phyloP scores from a whole-genome alignment of 2,797 vertebrate genomes.

The Sphenodon punctatus region DNA sequence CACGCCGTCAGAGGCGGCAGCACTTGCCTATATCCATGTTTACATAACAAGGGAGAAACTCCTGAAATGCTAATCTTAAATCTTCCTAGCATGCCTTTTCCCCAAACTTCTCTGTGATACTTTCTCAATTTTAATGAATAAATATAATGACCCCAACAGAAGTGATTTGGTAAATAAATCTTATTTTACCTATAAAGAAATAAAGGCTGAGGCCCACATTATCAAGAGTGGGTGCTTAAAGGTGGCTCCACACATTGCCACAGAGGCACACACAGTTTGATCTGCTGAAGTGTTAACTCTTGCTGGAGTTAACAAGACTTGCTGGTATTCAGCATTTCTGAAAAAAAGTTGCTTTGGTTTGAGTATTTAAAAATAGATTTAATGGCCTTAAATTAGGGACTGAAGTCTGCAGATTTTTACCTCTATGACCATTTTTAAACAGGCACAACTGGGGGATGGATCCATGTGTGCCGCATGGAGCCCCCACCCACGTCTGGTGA shows the following conservation, averaged over 20 bases:
- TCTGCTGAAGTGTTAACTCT: background rate
- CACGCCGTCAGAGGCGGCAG: too few species aligned
- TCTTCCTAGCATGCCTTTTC: background rate
- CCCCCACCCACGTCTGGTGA: too few species aligned
- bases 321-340: fast-evolving
- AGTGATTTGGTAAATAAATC: background rate
- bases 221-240: background rate
- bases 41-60: too few species aligned
- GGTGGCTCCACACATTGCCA: background rate
- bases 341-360: background rate
- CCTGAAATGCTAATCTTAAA: background rate
- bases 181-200: background rate
- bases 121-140: too few species aligned
- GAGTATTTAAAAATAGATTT: fast-evolving
- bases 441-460: too few species aligned
- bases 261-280: background rate
- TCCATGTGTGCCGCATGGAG: too few species aligned
- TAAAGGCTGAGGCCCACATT: background rate
- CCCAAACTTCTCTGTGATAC: background rate
- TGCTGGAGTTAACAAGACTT: background rate
- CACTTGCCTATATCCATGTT: too few species aligned
- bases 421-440: too few species aligned
- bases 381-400: background rate
- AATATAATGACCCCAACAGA: too few species aligned
- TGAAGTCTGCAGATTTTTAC: too few species aligned